Percentiles rank a stretch among this genome's conserved stretches.
phyloP scores from a whole-genome alignment of 2,888 invertebrate genomes.

The Taenaris catops region DNA sequence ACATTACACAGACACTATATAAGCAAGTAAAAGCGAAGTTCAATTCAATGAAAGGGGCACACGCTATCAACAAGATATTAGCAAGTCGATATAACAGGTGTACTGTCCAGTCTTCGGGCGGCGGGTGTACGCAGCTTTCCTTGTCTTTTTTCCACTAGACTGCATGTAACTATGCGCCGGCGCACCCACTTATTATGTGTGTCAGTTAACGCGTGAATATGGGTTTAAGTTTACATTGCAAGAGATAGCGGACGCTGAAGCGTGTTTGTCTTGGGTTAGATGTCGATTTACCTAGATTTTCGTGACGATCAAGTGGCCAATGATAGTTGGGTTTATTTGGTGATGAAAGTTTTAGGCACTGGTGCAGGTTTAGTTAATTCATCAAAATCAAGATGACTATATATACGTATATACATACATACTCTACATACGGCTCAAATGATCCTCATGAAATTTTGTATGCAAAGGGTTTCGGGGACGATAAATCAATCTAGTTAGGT shows the following conservation, averaged over 20 bases:
- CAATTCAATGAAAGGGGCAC: not conserved
- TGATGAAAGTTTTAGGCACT: too few species aligned
- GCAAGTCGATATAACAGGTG: slow-evolving; percentile 20
- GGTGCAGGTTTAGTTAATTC: not conserved
- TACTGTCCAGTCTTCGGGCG: slow-evolving; percentile 23
- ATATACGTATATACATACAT: not conserved
- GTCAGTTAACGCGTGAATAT: slow-evolving; percentile 14
- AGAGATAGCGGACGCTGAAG: slow-evolving; percentile 1
- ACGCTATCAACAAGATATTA: slow-evolving; percentile 10
- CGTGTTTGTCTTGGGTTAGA: not conserved
- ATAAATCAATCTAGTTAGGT: too few species aligned
- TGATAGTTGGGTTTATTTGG: too few species aligned
- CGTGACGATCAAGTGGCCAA: too few species aligned
- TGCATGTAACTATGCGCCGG: slow-evolving; percentile 20
- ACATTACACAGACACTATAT: too few species aligned
- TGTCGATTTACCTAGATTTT: too few species aligned
- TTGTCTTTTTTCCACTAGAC: slow-evolving; percentile 28
- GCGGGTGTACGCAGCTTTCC: slow-evolving; percentile 33
- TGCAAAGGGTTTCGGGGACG: too few species aligned
- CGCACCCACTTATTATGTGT: slow-evolving; percentile 21
- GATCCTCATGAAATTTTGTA: too few species aligned
- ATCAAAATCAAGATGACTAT: not conserved
- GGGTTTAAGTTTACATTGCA: not conserved
- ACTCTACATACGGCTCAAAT: too few species aligned
- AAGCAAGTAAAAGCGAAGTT: slow-evolving; percentile 1